phyloP scores from a whole-genome alignment of 2,888 invertebrate species.

The Baronia brevicornis region DNA sequence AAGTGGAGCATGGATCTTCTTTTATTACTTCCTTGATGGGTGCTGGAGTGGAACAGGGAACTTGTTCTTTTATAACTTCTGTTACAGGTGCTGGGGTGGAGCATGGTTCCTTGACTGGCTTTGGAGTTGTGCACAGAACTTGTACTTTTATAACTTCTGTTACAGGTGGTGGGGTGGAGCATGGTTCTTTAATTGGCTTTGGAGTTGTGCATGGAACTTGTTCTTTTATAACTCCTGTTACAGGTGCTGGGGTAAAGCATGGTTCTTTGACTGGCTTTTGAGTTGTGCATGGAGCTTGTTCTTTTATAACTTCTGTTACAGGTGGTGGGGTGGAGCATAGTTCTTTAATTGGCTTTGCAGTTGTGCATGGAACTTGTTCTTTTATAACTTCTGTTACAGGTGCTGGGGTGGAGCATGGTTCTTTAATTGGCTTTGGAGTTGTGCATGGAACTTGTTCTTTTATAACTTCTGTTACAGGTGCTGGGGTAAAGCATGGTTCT shows the following conservation, averaged over 20 bases:
- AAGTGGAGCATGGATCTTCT: not conserved
- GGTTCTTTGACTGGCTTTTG: not conserved
- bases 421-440: too few species aligned
- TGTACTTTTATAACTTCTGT: too few species aligned
- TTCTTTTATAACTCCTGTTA: too few species aligned
- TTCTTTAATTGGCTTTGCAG: too few species aligned
- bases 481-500: not conserved
- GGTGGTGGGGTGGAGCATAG: constrained; percentile 2
- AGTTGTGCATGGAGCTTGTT: not conserved
- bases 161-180: not conserved
- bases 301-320: not conserved
- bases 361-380: too few species aligned
- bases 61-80: too few species aligned
- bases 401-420: too few species aligned
- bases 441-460: too few species aligned
- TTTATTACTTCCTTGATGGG: too few species aligned
- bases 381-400: too few species aligned
- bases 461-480: not conserved
- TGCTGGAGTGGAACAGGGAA: too few species aligned
- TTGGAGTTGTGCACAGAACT: not conserved
- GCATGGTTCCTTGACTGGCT: not conserved
- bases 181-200: not conserved
- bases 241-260: not conserved
- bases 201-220: too few species aligned
- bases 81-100: not conserved